phyloP scores from a whole-genome alignment of 2,113 vertebrate genomes.

The Argyrosomus japonicus region DNA sequence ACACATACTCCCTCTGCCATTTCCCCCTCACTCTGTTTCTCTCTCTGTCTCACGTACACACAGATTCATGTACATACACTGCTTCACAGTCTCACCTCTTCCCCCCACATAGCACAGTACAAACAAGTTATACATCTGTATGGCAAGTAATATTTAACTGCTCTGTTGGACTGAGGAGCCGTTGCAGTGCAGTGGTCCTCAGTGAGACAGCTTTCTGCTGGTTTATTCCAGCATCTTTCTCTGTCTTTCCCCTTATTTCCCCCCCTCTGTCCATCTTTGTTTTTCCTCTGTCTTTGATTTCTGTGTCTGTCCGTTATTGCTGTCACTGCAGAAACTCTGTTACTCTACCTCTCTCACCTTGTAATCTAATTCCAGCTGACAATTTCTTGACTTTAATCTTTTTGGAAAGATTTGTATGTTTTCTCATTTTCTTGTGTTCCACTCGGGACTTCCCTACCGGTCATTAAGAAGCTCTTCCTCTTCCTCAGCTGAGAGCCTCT shows the following conservation, averaged over 20 bases:
- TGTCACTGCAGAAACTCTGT: constrained; percentile 14
- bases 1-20: constrained; percentile 61
- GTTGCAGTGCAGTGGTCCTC: constrained; percentile 13
- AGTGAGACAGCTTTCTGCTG: constrained; percentile 15
- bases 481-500: background rate
- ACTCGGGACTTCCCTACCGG: background rate
- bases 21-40: constrained; percentile 26
- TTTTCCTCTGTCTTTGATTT: constrained; percentile 7
- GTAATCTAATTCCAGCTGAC: constrained; percentile 5
- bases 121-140: constrained; percentile 69
- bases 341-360: background rate
- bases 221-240: constrained; percentile 32
- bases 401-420: background rate
- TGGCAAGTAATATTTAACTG: constrained; percentile 32
- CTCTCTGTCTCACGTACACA: constrained; percentile 47
- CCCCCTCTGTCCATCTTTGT: background rate
- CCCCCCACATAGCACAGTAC: constrained; percentile 38
- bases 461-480: background rate
- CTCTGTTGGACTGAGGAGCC: constrained; percentile 19
- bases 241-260: background rate
- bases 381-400: background rate
- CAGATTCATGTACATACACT: constrained; percentile 52
- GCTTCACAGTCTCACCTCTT: constrained; percentile 45
- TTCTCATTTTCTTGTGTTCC: background rate
- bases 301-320: background rate